Base-by-base conservation (phyloP, 1,140 invertebrate species). In the Drosophila suzukii region DNA sequence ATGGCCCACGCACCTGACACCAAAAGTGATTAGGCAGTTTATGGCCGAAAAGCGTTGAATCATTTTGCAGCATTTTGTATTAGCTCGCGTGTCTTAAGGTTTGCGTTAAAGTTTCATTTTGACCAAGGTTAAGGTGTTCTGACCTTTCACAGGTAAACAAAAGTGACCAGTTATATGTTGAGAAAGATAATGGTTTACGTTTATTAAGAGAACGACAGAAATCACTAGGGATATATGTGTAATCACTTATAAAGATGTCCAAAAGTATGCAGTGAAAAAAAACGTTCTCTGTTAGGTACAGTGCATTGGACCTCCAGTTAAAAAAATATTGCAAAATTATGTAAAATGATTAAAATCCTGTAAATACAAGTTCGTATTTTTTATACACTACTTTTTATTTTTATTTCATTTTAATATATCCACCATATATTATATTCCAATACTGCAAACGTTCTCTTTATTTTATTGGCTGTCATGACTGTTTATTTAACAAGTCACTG, bases 1-100 rank as follows among this genome's bases (percentile, higher is more conserved):
- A 84, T 83, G 78, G 62, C 59, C 62, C 41, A 41, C 53, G 44
- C 59, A 71, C 44, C 55, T 53, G 59, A 66, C 72, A 60, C 81
- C 67, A 46, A 50, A 77, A 65, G 67, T 78, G 78, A 86, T 85
- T 81, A 81, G 63, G 63, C 60, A 62, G 65, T 78, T 81, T 74
- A 75, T 59, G 59, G 47, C 54, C 68, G 55, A 60, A 74, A 72
- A 59, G 34, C 56, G 70, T 66, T 80, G 61, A 83, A 84, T 72
- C 75, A 79, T 72, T 82, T 83, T 49, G 63, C 76, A 79, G 65
- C 59, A 51, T 60, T 62, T 75, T 24, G 15, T 49, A 70, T 71
- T 71, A 57, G 62, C 38, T 85, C 54, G 81, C 81, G 81, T 84
- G 81, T 39, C 61, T 47, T 50, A 27, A 43, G 46, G 56, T 41